Percentiles rank a stretch among this genome's conserved stretches.
Evolutionary conservation across 2,797 vertebrate species (phyloP).

Genomic region (Champsocephalus esox): DNA sequence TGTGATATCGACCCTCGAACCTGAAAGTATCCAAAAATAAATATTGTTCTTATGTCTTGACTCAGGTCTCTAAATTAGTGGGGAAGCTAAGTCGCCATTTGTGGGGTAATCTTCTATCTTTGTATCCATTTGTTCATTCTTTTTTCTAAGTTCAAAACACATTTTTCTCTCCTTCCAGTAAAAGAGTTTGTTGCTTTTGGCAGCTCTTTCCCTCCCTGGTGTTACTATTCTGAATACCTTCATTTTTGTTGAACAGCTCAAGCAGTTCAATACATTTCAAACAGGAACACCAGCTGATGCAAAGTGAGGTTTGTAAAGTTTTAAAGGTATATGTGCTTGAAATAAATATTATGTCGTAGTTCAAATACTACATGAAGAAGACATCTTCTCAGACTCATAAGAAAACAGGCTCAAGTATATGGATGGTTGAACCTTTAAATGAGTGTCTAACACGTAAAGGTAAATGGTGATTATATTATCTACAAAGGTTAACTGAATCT

Average conservation of each 20-base stretch:
- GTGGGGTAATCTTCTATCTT: not conserved
- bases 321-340: not conserved
- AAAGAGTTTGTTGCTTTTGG: constrained; percentile 5
- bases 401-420: not conserved
- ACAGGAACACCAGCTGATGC: not conserved
- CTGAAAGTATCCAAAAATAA: too few species aligned
- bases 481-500: constrained; percentile 12
- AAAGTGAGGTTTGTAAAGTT: not conserved
- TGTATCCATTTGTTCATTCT: not conserved
- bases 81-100: not conserved
- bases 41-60: not conserved
- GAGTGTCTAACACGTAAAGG: not conserved
- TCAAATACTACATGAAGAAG: not conserved
- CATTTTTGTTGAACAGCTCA: not conserved
- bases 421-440: constrained; percentile 25
- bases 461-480: constrained; percentile 9
- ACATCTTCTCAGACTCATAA: not conserved
- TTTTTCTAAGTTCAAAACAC: not conserved
- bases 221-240: constrained; percentile 5
- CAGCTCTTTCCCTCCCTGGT: constrained; percentile 5
- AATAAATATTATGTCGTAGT: not conserved
- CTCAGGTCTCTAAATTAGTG: not conserved
- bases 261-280: not conserved
- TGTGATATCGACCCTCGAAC: too few species aligned
- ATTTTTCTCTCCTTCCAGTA: constrained; percentile 3